These are phyloP conservation scores for Sylvietta virens DNA, from an alignment of 2,113 vertebrate genomes.

Conservation along the genomic window DNA sequence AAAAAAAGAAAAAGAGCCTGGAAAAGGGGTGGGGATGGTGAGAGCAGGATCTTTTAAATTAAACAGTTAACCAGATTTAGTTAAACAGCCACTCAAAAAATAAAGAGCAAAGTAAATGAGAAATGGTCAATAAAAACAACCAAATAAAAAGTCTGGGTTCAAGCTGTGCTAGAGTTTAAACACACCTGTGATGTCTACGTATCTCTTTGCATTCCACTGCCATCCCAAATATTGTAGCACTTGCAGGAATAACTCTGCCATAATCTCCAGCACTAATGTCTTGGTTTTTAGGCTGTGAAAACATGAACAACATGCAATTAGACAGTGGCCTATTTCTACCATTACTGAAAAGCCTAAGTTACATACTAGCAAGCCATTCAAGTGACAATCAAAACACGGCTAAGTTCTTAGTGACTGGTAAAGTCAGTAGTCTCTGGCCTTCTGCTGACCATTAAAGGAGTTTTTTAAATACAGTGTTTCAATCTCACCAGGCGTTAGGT, in stretches of 20 bases:
- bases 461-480: not conserved
- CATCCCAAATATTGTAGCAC: constrained; percentile 88
- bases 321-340: not conserved
- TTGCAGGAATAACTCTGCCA: constrained; percentile 91
- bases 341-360: not conserved
- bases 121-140: not conserved
- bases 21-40: not conserved
- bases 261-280: constrained; percentile 62
- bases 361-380: not conserved
- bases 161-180: not conserved
- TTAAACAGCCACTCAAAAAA: not conserved
- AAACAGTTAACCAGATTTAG: not conserved
- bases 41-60: not conserved
- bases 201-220: constrained; percentile 90
- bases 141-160: not conserved
- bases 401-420: not conserved
- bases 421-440: not conserved
- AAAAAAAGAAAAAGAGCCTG: not conserved
- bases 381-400: not conserved
- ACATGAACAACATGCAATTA: not conserved
- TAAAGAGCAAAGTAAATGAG: not conserved
- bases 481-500: not conserved
- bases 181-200: constrained; percentile 90
- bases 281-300: constrained; percentile 67
- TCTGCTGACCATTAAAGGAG: not conserved